Conservation (phyloP, 2,797 vertebrate genomes). For the Cacajao melanocephalus region DNA sequence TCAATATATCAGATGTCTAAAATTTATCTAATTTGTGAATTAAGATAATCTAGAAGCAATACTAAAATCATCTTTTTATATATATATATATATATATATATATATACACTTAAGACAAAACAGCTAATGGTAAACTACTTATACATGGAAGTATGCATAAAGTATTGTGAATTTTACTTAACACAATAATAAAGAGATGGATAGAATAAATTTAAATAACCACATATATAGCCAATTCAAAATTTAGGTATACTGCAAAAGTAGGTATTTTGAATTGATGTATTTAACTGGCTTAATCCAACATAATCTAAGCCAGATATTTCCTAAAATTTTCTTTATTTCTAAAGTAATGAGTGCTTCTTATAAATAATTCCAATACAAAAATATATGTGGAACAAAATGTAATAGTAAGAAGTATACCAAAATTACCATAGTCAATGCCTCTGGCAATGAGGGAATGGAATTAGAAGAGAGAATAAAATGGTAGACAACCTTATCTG, state of each 20-base stretch:
- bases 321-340: not conserved
- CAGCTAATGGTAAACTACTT: not conserved
- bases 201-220: not conserved
- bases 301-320: not conserved
- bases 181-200: not conserved
- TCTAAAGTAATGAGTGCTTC: not conserved
- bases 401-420: not conserved
- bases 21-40: not conserved
- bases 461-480: not conserved
- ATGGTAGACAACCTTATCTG: not conserved
- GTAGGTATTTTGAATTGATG: not conserved
- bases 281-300: not conserved
- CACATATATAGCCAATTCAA: not conserved
- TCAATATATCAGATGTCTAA: not conserved
- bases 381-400: not conserved
- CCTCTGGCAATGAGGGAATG: not conserved
- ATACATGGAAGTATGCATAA: not conserved
- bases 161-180: not conserved
- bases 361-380: not conserved
- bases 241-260: not conserved
- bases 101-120: not conserved
- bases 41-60: not conserved
- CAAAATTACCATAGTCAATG: not conserved
- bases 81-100: not conserved
- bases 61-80: not conserved